Evolutionary conservation across 2,888 invertebrate species (phyloP), one percentile per base, ranked within the genome.

Genomic region (Epinotia ramella): DNA sequence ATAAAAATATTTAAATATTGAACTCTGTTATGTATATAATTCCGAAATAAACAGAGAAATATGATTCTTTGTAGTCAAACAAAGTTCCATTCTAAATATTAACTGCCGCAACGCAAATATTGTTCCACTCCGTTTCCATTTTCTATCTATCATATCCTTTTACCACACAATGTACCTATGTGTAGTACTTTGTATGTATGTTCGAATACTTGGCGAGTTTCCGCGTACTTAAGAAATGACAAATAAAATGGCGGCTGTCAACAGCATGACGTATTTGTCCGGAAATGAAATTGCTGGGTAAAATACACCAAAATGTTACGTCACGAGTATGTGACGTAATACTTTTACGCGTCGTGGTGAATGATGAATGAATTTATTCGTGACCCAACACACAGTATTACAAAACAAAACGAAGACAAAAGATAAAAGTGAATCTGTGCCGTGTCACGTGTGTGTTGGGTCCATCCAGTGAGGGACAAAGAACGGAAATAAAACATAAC

Each of bases 171-270:
- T 65, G 46, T 65, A n/a, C n/a, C n/a, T n/a, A 44, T 46, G 44
- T 40, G 2, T 9, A 9, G 2, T 9, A 40, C 40, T 28, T 28
- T 59, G 20, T 28, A 20, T 56, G 5, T 64, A 24, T 44, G 57
- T 46, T 63, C 13, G 46, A 66, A 71, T 62, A 62, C 65, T 62
- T 44, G 62, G 24, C 16, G 70, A 60, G 62, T 66, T 71, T 76
- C 76, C 76, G 76, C 67, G 62, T 76, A 72, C 76, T 76, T 76
- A 72, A 33, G 56, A 56, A 76, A 76, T 72, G 72, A 62, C 71
- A 67, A 56, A 67, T 72, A 76, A 76, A 72, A 72, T 76, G 66
- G 59, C 28, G 63, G 71, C 56, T 71, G 76, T 76, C 76, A 67
- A 20, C 46, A 62, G 20, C 67, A 62, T 46, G 76, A 72, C 56